These are phyloP conservation scores for Podarcis raffonei DNA, from an alignment of 2,113 vertebrate species.

Conservation along the genomic window DNA sequence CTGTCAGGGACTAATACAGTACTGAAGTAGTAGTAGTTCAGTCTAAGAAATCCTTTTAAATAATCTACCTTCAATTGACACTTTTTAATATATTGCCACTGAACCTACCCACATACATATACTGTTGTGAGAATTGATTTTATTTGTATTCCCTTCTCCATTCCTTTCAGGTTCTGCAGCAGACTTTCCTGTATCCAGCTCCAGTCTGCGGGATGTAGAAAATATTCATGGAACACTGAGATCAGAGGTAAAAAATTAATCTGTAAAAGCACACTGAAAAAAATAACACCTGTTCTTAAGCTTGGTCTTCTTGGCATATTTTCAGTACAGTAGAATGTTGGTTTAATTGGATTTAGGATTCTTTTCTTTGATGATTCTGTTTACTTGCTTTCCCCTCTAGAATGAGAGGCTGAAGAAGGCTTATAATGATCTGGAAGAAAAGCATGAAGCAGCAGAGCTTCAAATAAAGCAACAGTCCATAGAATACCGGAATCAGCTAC, in stretches of 20 bases:
- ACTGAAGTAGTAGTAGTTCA: neutral
- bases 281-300: neutral
- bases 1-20: neutral
- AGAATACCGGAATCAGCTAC: conserved; percentile 87
- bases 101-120: conserved; percentile 6
- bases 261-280: neutral
- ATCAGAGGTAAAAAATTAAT: conserved; percentile 84
- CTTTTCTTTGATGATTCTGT: conserved; percentile 30
- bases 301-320: neutral
- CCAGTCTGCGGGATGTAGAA: conserved; percentile 85
- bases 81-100: neutral
- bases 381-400: conserved; percentile 70
- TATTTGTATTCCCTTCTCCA: conserved; percentile 35
- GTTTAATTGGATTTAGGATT: neutral
- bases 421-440: conserved; percentile 91
- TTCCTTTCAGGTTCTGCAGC: conserved; percentile 79
- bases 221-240: conserved; percentile 80
- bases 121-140: neutral
- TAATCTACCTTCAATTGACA: neutral
- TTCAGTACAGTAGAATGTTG: neutral
- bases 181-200: conserved; percentile 85
- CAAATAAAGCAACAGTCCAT: conserved; percentile 90
- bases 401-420: conserved; percentile 88
- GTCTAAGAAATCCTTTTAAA: neutral
- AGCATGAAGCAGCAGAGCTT: conserved; percentile 91